Evolutionary conservation across 2,797 vertebrate species (phyloP).

Genomic region (Myripristis jacobus): DNA sequence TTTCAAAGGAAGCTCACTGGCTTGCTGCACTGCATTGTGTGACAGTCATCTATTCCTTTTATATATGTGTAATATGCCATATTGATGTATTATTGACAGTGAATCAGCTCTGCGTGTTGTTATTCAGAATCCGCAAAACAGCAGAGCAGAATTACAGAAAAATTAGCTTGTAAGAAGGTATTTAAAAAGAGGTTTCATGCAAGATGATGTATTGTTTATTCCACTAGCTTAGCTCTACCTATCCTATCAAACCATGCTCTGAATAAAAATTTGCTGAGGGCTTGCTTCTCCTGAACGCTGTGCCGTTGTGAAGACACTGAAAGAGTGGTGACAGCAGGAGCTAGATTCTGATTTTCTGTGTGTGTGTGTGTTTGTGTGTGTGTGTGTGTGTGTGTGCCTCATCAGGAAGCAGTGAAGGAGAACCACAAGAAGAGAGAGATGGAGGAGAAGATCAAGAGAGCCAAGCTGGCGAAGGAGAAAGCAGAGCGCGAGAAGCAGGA

Average conservation of each 20-base stretch:
- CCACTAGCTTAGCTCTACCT: constrained; percentile 63
- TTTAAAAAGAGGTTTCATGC: constrained; percentile 35
- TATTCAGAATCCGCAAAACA: constrained; percentile 47
- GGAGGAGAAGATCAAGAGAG: constrained; percentile 97
- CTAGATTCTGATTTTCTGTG: constrained; percentile 60
- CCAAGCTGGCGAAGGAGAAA: constrained; percentile 97
- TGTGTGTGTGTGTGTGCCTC: constrained; percentile 50
- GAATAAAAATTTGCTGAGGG: constrained; percentile 71
- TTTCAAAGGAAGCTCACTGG: constrained; percentile 5
- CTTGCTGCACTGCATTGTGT: constrained; percentile 5
- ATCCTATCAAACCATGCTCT: constrained; percentile 63
- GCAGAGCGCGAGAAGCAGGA: constrained; percentile 95
- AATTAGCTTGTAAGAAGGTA: constrained; percentile 35
- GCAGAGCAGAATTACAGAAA: constrained; percentile 28
- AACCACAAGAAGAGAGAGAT: constrained; percentile 96
- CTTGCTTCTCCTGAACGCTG: constrained; percentile 45
- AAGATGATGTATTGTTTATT: constrained; percentile 65
- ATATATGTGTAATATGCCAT: constrained; percentile 9
- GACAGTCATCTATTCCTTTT: constrained; percentile 13
- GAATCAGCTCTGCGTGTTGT: too few relatives aligned
- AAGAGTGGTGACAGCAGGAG: constrained; percentile 57
- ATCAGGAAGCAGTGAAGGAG: constrained; percentile 95
- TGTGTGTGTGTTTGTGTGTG: constrained; percentile 37
- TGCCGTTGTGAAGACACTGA: constrained; percentile 58
- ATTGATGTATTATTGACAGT: constrained; percentile 53